These are phyloP conservation scores for Bergia sp. DNA, from an alignment of 92 coral and sea anemone species.

Conservation along the genomic window DNA sequence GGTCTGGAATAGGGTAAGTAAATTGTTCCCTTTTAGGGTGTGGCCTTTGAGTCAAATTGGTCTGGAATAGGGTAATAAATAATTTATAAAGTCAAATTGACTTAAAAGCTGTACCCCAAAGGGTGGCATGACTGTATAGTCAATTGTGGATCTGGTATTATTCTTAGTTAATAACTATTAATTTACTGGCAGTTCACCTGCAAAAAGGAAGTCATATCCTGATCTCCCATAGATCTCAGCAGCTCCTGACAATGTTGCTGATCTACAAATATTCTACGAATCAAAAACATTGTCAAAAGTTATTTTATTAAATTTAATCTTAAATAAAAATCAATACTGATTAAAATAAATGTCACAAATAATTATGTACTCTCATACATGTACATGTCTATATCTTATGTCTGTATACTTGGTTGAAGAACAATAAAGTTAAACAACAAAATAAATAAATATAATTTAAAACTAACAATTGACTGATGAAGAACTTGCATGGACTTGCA, in stretches of 20 bases:
- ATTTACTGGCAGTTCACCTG: constrained; percentile 60
- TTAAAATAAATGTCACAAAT: background rate
- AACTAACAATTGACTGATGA: no score
- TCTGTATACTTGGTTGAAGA: no score
- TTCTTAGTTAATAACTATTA: background rate
- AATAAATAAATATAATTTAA: no score
- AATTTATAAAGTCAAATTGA: no score
- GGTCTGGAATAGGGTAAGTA: no score
- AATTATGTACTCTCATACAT: no score
- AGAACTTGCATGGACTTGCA: no score
- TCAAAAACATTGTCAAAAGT: constrained; percentile 1
- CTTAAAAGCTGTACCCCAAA: background rate
- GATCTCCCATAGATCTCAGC: constrained; percentile 95
- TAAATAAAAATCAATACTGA: background rate
- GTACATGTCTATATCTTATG: no score
- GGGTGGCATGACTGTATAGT: background rate
- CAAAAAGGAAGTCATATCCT: constrained; percentile 90
- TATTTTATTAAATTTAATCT: background rate
- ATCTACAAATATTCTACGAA: constrained; percentile 88
- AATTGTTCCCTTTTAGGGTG: no score
- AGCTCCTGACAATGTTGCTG: constrained; percentile 92
- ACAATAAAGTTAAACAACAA: no score
- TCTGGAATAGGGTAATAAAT: no score
- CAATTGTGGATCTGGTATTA: background rate
- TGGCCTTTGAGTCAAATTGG: no score